Evolutionary conservation across 2,113 vertebrate genomes (phyloP), one percentile per base, ranked within the genome.

Genomic region (Channa argus): DNA sequence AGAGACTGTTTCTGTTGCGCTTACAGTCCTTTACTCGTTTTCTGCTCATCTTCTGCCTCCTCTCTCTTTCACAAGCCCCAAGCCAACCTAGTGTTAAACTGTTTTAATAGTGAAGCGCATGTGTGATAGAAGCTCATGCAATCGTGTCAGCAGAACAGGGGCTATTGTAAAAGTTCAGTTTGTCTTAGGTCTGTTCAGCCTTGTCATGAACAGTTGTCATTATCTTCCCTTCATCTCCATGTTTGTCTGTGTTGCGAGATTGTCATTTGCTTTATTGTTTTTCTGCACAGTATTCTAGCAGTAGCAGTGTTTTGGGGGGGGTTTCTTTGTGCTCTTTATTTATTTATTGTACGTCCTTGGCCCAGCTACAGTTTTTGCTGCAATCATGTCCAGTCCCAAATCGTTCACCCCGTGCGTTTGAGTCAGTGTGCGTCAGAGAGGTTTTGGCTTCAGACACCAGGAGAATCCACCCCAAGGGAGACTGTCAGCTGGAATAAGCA

Each of bases 401-500:
- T 87, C 49, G 63, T 38, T 80, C 80, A 56, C 45, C 55, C 43
- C 2, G 10, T 51, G 71, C 33, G 4, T 74, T 51, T 66, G 71
- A 88, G 85, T 82, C 70, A 45, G 3, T 8, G 74, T 79, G 76
- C 62, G 7, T 83, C 86, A 82, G 67, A 46, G 53, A 87, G 82
- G 83, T 75, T 83, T 77, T 75, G 77, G 77, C 79, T 82, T 75
- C 54, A 78, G 76, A 86, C 82, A 77, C 80, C 71, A 77, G 83
- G 86, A 88, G 84, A 83, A 73, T 86, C 85, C 84, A 44, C 67
- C 85, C 76, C 78, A 46, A 37, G 79, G 84, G 88, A 83, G 82
- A 63, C 69, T 82, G 88, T 90, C 83, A 46, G 74, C 50, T 60
- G 65, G 37, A 82, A 88, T 90, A 79, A 88, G 74, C 74, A 49